Base-by-base conservation (phyloP, 2,113 vertebrate species). In the Melanerpes aurifrons region DNA sequence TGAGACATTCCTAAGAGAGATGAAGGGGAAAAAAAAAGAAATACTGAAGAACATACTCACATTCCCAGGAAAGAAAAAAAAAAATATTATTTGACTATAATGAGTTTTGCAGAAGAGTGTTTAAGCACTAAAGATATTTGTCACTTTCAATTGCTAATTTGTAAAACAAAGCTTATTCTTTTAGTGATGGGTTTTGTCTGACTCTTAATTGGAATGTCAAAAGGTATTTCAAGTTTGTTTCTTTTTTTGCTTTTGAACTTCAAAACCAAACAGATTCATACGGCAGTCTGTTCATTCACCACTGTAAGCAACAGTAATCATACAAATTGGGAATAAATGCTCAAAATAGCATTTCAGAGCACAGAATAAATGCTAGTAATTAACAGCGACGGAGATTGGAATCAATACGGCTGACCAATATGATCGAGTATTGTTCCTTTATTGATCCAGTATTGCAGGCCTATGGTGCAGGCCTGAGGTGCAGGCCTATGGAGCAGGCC, bases 71-170 rank as follows among this genome's bases (percentile, higher is more conserved):
- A 68, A 72, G 64, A 16, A 32, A 70, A 43, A 58, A 19, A 21
- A 40, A 67, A 75, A 14, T 32, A 66, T 48, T 37, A 57, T 77
- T 92, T 75, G 54, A 92, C 66, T 45, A 86, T 59, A 92, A 93
- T 64, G 73, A 35, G 40, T 66, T 86, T 31, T 86, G 62, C 72
- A 89, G 53, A 79, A 72, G 28, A 82, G 29, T 79, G 66, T 80
- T 92, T 67, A 67, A 93, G 75, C 43, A 40, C 3, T 90, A 62
- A 78, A 92, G 69, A 62, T 89, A 94, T 94, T 94, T 94, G 93
- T 90, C 87, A 91, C 79, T 93, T 95, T 80, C 81, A 92, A 94
- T 72, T 92, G 82, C 89, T 93, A 62, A 96, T 94, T 95, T 94
- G 91, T 75, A 91, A 96, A 95, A 88, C 82, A 94, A 94, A 92